These are phyloP conservation scores for Apostichopus leukothele DNA, from an alignment of 53 echinoderm and acorn worm genomes.

Conservation along the genomic window DNA sequence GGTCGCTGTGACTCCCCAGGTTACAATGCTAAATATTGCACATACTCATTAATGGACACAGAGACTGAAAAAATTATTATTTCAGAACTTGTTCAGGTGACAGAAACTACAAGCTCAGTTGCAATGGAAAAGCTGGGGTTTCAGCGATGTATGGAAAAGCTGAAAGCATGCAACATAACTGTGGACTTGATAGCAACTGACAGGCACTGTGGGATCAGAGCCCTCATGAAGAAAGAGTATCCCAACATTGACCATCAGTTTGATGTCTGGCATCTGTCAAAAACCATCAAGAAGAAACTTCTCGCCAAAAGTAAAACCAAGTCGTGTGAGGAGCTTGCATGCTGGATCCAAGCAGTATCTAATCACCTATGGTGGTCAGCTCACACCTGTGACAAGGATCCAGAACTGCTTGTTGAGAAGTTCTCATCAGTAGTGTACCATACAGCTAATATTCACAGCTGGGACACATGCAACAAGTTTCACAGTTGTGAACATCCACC, in stretches of 20 bases:
- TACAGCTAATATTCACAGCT: neutral
- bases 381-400: conserved; percentile 12
- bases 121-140: conserved; percentile 57
- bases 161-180: neutral
- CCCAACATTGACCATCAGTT: conserved; percentile 45
- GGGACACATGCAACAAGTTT: conserved; percentile 15
- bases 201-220: conserved; percentile 4
- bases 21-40: conserved; percentile 44
- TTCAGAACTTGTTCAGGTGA: conserved; percentile 46
- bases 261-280: conserved; percentile 51
- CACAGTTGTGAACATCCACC: neutral
- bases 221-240: conserved; percentile 25
- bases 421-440: conserved; percentile 30
- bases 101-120: conserved; percentile 45
- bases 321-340: neutral
- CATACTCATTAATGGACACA: conserved; percentile 53
- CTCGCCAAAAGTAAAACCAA: conserved; percentile 13
- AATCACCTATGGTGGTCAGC: conserved; percentile 50
- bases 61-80: conserved; percentile 34
- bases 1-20: conserved; percentile 55
- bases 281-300: conserved; percentile 32
- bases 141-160: conserved; percentile 27
- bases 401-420: conserved; percentile 39
- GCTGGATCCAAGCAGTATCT: conserved; percentile 28
- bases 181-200: neutral